Evolutionary conservation across 2,113 vertebrate genomes (phyloP), one percentile per base, ranked within the genome.

Genomic region (Stictonetta naevosa): DNA sequence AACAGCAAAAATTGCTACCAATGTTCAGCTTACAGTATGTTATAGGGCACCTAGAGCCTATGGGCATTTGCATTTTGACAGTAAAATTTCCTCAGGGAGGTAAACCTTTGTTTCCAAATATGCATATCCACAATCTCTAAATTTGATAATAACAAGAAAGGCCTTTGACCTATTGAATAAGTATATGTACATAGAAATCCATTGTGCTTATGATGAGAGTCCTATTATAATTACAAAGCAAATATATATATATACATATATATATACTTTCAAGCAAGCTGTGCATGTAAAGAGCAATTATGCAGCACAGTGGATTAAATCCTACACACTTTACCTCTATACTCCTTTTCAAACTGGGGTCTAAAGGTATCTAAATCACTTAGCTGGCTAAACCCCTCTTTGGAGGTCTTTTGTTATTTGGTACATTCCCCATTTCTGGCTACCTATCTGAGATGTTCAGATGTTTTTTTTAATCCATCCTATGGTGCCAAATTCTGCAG

Each of bases 81-180:
- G 48, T 59, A 94, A 91, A 84, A 94, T 90, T 28, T 60, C 53
- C 52, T 69, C 50, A 82, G 64, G 36, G 52, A 86, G 10, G 28
- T 75, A 84, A 92, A 84, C 20, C 23, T 90, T 52, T 96, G 52
- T 56, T 93, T 91, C 71, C 67, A 93, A 79, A 75, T 68, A 79
- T 68, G 53, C 34, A 64, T 91, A 74, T 33, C 66, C 71, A 64
- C 48, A 33, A 58, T 79, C 11, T 91, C 38, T 23, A 79, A 89
- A 94, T 87, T 72, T 82, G 58, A 56, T 78, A 84, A 42, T 87
- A 91, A 59, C 56, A 82, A 92, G 77, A 83, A 94, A 82, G 46
- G 7, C 90, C 58, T 82, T 91, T 58, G 74, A 84, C 74, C 68
- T 28, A 90, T 48, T 52, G 48, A 78, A 29, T 87, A 86, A 79